Conservation (phyloP, 2,113 vertebrate species). For the Oceanodroma tethys region DNA sequence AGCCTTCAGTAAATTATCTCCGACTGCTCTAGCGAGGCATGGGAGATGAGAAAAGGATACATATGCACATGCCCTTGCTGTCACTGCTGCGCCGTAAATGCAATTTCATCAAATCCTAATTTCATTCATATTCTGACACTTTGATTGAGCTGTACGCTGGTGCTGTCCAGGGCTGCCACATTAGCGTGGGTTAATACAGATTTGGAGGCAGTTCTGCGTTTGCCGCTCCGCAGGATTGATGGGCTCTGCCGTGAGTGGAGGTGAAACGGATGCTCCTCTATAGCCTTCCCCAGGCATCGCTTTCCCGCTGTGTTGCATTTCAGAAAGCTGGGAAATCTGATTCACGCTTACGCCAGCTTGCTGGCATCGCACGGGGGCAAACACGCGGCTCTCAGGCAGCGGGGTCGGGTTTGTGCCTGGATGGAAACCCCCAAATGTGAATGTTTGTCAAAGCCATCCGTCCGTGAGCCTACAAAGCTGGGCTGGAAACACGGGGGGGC, state of each 20-base stretch:
- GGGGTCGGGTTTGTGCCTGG: background rate
- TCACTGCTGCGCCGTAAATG: background rate
- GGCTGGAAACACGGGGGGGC: background rate
- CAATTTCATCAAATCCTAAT: slow-evolving; percentile 14
- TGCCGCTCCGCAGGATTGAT: background rate
- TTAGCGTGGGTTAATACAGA: background rate
- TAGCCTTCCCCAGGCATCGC: background rate
- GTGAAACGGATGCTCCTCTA: background rate
- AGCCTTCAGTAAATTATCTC: background rate
- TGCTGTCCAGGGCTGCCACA: background rate
- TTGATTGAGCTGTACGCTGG: background rate
- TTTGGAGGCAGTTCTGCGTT: background rate
- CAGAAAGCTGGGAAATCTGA: background rate
- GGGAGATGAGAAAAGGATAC: background rate
- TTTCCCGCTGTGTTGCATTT: background rate
- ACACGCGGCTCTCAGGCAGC: fast-evolving
- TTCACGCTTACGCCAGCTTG: background rate
- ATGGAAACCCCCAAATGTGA: background rate
- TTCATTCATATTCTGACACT: background rate
- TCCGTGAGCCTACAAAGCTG: background rate
- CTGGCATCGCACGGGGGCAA: background rate
- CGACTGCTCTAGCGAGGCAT: background rate
- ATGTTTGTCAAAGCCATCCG: background rate
- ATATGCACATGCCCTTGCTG: background rate
- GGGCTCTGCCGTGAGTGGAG: background rate